phyloP scores from a whole-genome alignment of 92 coral and sea anemone species.

The Parazoanthus darwini region DNA sequence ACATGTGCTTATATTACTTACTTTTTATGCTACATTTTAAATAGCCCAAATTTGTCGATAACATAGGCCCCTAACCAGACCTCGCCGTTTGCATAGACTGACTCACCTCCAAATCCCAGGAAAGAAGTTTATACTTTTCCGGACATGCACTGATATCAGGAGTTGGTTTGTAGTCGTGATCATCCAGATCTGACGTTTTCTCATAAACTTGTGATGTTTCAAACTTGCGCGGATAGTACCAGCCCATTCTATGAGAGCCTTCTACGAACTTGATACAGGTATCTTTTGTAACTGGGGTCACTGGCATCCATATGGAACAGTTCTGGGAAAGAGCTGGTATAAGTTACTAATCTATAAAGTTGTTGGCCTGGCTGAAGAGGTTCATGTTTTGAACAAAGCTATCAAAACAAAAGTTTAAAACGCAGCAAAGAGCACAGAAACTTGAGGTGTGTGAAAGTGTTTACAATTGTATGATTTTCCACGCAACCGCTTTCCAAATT shows the following conservation, averaged over 20 bases:
- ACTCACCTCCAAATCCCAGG: constrained; percentile 89
- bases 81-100: background rate
- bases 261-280: constrained; percentile 69
- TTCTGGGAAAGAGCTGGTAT: constrained; percentile 43
- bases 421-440: too few species aligned
- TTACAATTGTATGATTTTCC: too few species aligned
- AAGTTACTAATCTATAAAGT: background rate
- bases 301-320: constrained; percentile 92
- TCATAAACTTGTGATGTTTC: constrained; percentile 60
- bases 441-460: too few species aligned
- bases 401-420: background rate
- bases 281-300: constrained; percentile 65
- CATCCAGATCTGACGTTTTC: background rate
- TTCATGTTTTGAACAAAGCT: background rate
- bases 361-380: too few species aligned
- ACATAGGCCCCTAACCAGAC: background rate
- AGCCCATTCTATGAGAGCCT: constrained; percentile 89
- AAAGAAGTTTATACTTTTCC: constrained; percentile 62
- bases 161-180: constrained; percentile 49
- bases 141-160: constrained; percentile 65
- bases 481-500: too few species aligned
- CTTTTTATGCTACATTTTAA: background rate
- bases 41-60: background rate
- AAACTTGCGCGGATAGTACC: constrained; percentile 90
- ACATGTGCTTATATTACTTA: background rate